phyloP scores from a whole-genome alignment of 2,113 vertebrate genomes.

The Trachemys scripta region DNA sequence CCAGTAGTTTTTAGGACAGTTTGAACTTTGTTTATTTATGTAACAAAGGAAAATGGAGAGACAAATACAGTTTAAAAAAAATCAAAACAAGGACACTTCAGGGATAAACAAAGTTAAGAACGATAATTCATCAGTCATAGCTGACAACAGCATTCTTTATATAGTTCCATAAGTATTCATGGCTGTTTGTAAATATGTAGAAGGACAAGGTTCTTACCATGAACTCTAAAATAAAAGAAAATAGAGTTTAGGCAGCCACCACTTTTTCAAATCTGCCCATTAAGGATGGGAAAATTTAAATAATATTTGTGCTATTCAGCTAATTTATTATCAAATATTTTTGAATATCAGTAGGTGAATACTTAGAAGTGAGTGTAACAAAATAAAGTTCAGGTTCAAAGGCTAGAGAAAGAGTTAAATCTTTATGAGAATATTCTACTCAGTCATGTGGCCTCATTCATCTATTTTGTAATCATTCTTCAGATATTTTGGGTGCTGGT shows the following conservation, averaged over 20 bases:
- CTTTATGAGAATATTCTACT: background rate
- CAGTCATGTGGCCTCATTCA: background rate
- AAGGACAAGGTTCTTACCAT: background rate
- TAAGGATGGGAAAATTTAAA: background rate
- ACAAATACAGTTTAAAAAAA: background rate
- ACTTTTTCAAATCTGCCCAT: background rate
- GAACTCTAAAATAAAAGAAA: background rate
- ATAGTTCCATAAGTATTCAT: background rate
- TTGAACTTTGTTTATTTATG: background rate
- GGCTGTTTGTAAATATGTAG: background rate
- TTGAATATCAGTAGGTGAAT: background rate
- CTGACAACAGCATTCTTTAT: background rate
- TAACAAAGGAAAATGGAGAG: accelerated
- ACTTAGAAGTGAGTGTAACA: background rate
- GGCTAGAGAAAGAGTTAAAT: background rate
- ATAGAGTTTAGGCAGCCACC: background rate
- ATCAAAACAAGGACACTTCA: background rate
- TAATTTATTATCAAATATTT: background rate
- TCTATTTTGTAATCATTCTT: background rate
- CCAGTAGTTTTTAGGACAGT: background rate
- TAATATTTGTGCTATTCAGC: background rate
- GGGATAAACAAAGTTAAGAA: accelerated
- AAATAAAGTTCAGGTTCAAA: background rate
- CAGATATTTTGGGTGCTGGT: background rate
- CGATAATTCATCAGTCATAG: background rate